phyloP scores from a whole-genome alignment of 2,888 invertebrate species.

The Erynnis tages region DNA sequence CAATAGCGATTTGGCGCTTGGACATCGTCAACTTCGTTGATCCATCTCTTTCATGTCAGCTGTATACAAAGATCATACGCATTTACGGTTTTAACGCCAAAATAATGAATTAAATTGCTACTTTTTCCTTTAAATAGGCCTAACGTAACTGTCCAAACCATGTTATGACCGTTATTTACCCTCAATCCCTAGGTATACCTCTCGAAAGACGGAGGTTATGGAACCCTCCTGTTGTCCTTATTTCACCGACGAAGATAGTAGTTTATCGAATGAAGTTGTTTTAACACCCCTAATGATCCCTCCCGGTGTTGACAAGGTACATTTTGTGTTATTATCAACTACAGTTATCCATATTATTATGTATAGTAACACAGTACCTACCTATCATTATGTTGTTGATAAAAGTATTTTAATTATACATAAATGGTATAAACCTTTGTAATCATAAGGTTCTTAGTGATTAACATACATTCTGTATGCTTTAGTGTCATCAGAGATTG shows the following conservation, averaged over 20 bases:
- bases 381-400: conserved; percentile 68
- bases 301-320: conserved; percentile 68
- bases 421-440: conserved; percentile 36
- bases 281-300: conserved; percentile 73
- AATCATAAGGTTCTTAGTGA: conserved; percentile 37
- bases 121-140: conserved; percentile 49
- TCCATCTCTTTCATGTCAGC: conserved; percentile 77
- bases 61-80: conserved; percentile 80
- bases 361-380: conserved; percentile 60
- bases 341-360: conserved; percentile 39
- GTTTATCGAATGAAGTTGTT: conserved; percentile 58
- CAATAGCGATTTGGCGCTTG: conserved; percentile 65
- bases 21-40: conserved; percentile 58
- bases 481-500: conserved; percentile 30
- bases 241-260: conserved; percentile 67
- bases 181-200: conserved; percentile 67
- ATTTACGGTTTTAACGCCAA: conserved; percentile 57
- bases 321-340: conserved; percentile 41
- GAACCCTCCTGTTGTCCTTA: conserved; percentile 66
- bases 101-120: conserved; percentile 73
- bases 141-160: conserved; percentile 41
- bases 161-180: conserved; percentile 46
- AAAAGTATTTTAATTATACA: conserved; percentile 43
- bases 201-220: conserved; percentile 74
- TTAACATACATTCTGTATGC: conserved; percentile 32